Conservation (phyloP, 1,140 invertebrate genomes). For the Druon quercuslanigerum region DNA sequence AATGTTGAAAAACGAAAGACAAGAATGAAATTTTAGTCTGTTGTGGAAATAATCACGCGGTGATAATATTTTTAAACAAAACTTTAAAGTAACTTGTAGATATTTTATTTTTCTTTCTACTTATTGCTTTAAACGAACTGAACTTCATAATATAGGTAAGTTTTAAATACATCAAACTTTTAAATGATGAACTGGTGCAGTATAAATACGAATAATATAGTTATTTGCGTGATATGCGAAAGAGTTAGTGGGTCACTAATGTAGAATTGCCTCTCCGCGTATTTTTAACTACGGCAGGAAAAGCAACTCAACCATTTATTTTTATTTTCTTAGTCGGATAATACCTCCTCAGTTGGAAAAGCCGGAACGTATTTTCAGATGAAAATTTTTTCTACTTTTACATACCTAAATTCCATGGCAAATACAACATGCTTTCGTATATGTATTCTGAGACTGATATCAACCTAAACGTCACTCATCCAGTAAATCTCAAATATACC, state of each 20-base stretch:
- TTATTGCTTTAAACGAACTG: too few species aligned
- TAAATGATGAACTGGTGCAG: too few species aligned
- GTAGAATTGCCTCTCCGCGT: not conserved
- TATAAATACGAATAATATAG: not conserved
- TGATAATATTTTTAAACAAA: too few species aligned
- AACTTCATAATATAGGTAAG: too few species aligned
- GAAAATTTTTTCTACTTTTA: not conserved
- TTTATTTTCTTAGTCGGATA: not conserved
- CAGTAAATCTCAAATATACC: not conserved
- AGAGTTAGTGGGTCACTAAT: not conserved
- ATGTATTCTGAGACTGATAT: not conserved
- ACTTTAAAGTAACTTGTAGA: too few species aligned
- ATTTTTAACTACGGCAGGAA: not conserved
- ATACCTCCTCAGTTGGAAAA: not conserved
- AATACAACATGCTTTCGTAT: not conserved
- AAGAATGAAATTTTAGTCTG: too few species aligned
- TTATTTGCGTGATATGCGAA: not conserved
- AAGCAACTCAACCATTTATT: not conserved
- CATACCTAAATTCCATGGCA: not conserved
- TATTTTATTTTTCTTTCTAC: too few species aligned
- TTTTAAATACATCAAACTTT: too few species aligned
- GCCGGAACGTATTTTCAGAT: not conserved
- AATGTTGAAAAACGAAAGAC: too few species aligned
- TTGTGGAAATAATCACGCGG: too few species aligned
- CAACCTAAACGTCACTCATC: conserved; percentile 9